A percentile compares a stretch with the other conserved stretches of the same genome.
phyloP scores from a whole-genome alignment of 2,888 invertebrate species.

The Melikaiella ostensackeni region DNA sequence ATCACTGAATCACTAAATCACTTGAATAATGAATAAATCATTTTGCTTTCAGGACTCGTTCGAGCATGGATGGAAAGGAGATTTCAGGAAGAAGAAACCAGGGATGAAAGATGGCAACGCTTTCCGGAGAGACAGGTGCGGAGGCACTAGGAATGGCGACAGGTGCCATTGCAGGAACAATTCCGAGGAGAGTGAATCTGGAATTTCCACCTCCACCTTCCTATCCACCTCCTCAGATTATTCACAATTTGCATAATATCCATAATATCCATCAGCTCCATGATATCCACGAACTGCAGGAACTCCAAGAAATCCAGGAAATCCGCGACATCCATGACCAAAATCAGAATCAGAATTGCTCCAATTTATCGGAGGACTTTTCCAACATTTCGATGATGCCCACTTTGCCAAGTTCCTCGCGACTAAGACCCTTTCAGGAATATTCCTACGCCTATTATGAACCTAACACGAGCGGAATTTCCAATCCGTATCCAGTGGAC shows the following conservation, averaged over 20 bases:
- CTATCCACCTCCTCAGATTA: slow-evolving; percentile 81
- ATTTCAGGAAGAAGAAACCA: slow-evolving; percentile 24
- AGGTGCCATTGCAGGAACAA: slow-evolving; percentile 58
- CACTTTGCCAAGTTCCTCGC: slow-evolving; percentile 23
- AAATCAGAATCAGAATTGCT: slow-evolving; percentile 14
- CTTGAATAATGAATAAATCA: not conserved
- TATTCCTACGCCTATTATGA: slow-evolving; percentile 93
- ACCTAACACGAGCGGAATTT: slow-evolving; percentile 79
- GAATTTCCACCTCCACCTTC: slow-evolving; percentile 88
- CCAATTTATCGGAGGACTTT: slow-evolving; percentile 27
- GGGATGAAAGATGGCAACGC: slow-evolving; percentile 68
- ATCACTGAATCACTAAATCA: not conserved
- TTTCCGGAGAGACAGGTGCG: slow-evolving; percentile 66
- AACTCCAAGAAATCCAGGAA: not conserved
- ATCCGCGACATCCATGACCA: not conserved
- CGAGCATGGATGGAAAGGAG: slow-evolving; percentile 14
- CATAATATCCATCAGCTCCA: not conserved
- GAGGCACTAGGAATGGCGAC: slow-evolving; percentile 53
- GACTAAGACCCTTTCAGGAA: slow-evolving; percentile 77
- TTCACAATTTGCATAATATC: slow-evolving; percentile 41
- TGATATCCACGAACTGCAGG: not conserved
- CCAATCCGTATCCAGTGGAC: slow-evolving; percentile 83
- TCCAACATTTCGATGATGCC: slow-evolving; percentile 32
- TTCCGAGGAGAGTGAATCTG: slow-evolving; percentile 77
- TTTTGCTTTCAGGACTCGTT: not conserved